Evolutionary conservation across 2,888 invertebrate species (phyloP), one percentile per base, ranked within the genome.

Genomic region (Trichogramma evanescens): DNA sequence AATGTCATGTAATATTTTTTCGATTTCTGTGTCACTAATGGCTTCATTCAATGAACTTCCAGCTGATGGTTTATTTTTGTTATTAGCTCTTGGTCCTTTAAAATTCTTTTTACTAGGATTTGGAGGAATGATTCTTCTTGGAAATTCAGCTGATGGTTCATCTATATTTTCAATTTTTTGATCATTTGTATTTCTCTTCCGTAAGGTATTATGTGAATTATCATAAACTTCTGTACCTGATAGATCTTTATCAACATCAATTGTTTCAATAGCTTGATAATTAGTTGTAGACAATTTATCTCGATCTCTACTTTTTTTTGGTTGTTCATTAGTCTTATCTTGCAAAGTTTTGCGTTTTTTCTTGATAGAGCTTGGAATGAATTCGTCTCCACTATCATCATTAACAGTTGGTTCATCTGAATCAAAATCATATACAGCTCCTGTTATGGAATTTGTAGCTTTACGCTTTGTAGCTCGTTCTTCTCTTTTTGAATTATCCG

Each of bases 391-490:
- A 49, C 69, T 65, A 51, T 67, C 64, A 5, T 66, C 66, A n/a
- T 69, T 70, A 40, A 26, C 26, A 26, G 26, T 26, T 61, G n/a
- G n/a, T 9, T 13, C 53, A 43, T 44, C 45, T 26, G 63, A 54
- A 56, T 65, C 39, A 59, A 26, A 66, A 42, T 42, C 50, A 58
- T 55, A 43, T 42, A 50, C 58, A 51, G 59, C 50, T 54, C 54
- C 45, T 44, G 55, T 13, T 50, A 58, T 62, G 49, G 42, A 56
- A 53, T 10, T 10, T 58, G 46, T 38, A 41, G 68, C 65, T 66
- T 70, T 68, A 63, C 73, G 68, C 66, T 71, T 68, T 56, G 62
- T 57, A 63, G 54, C 58, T 56, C 68, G 67, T 8, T 67, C 60
- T 26, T 62, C 59, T 55, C 57, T 66, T 39, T 58, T 50, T 39